Percentiles rank a stretch among this genome's conserved stretches.
Evolutionary conservation across 2,797 vertebrate genomes (phyloP).

Genomic region (Columba guinea): DNA sequence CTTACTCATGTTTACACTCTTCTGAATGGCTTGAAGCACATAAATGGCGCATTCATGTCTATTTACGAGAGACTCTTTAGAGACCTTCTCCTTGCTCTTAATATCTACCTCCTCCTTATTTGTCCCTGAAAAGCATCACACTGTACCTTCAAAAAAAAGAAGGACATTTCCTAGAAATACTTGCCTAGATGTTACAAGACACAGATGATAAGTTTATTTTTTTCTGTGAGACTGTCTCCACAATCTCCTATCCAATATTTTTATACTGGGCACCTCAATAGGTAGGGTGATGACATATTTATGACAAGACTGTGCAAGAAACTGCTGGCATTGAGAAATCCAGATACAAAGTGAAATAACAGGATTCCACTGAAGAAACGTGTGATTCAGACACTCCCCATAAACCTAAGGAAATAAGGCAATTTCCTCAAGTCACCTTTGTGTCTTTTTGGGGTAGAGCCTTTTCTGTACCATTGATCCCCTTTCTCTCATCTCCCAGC

Average conservation of each 20-base stretch:
- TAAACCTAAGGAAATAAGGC: neutral
- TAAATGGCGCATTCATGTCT: neutral
- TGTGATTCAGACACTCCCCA: neutral
- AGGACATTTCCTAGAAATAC: neutral
- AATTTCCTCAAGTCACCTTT: neutral
- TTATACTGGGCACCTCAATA: too few species aligned
- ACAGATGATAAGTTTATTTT: neutral
- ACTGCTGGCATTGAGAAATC: neutral
- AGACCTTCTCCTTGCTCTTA: neutral
- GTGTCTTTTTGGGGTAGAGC: neutral
- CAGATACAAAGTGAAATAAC: neutral
- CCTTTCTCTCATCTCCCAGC: neutral
- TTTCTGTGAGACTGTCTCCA: neutral
- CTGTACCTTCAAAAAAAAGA: neutral
- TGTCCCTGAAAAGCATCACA: accelerated
- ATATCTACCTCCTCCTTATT: neutral
- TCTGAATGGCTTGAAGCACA: neutral
- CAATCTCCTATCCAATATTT: neutral
- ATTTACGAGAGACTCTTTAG: neutral
- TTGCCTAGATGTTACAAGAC: neutral
- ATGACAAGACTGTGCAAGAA: neutral
- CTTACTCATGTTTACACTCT: neutral
- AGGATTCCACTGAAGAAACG: neutral
- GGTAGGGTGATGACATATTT: neutral
- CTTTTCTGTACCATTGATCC: neutral